Conservation (phyloP, 1,140 invertebrate species). For the Halesus radiatus region DNA sequence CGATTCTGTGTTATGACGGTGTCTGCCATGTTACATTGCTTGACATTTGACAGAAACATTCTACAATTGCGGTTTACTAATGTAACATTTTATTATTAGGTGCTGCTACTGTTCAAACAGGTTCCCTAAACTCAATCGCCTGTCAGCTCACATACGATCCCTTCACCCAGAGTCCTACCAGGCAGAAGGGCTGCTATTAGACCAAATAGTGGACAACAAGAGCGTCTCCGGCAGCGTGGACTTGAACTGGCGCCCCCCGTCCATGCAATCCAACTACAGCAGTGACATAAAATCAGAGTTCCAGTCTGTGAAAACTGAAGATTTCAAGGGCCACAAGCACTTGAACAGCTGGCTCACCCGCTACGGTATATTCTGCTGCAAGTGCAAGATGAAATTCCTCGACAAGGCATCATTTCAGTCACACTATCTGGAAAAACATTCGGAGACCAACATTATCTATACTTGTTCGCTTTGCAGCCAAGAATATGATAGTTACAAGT, state of each 20-base stretch:
- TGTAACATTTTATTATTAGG: slow-evolving; percentile 1
- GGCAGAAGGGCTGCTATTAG: not conserved
- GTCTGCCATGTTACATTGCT: too few species aligned
- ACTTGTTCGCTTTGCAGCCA: slow-evolving; percentile 22
- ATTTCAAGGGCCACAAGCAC: not conserved
- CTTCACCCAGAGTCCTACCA: slow-evolving; percentile 5
- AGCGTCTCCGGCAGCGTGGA: not conserved
- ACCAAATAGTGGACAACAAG: not conserved
- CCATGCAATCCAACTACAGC: not conserved
- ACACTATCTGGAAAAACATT: slow-evolving; percentile 17
- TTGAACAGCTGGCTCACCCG: slow-evolving; percentile 9
- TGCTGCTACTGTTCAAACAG: slow-evolving; percentile 21
- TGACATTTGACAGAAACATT: too few species aligned
- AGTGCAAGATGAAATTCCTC: slow-evolving; percentile 26
- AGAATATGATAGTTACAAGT: slow-evolving; percentile 9
- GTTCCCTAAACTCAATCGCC: slow-evolving; percentile 18
- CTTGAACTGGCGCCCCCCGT: not conserved
- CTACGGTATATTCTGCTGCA: slow-evolving; percentile 32
- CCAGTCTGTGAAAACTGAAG: not conserved
- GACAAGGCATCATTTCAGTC: slow-evolving; percentile 9
- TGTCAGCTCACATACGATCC: slow-evolving; percentile 15
- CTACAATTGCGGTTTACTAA: too few species aligned
- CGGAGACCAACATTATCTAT: not conserved
- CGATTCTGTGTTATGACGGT: too few species aligned
- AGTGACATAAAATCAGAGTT: not conserved